Conservation (phyloP, 2,888 invertebrate genomes). For the Pristionchus exspectatus region DNA sequence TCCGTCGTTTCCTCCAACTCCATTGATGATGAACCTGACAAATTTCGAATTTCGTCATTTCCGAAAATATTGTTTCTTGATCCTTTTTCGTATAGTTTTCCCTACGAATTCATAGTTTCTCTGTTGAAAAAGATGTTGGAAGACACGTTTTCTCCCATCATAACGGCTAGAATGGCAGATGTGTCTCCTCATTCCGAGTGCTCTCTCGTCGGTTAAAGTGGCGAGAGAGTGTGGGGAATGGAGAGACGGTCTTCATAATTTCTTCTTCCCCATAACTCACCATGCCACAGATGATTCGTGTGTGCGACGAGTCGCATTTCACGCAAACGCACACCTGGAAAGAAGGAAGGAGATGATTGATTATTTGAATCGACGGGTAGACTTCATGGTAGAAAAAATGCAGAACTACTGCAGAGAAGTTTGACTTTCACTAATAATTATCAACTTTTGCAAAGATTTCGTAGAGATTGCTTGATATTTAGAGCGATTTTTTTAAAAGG, state of each 20-base stretch:
- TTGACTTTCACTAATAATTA: too few relatives aligned
- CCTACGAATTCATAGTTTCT: not conserved
- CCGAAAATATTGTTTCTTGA: not conserved
- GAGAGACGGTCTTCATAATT: too few relatives aligned
- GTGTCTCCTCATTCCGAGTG: too few relatives aligned
- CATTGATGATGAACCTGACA: conserved; percentile 43
- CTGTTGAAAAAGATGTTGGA: not conserved
- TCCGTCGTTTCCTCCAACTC: conserved; percentile 49
- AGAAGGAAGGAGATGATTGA: not conserved
- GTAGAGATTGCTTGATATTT: too few relatives aligned
- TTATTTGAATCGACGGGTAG: too few relatives aligned
- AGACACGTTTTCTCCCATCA: not conserved
- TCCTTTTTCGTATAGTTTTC: not conserved
- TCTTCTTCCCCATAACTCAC: not conserved
- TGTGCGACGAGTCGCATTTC: conserved; percentile 47
- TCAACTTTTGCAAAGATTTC: too few relatives aligned
- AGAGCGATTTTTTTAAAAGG: too few relatives aligned
- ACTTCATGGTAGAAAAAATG: too few relatives aligned
- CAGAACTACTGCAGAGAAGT: too few relatives aligned
- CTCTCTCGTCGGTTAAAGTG: too few relatives aligned
- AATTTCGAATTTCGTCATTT: not conserved
- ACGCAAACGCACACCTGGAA: conserved; percentile 52
- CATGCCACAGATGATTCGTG: conserved; percentile 50
- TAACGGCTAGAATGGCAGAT: too few relatives aligned
- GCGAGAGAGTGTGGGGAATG: too few relatives aligned